Conservation (phyloP, 2,113 vertebrate genomes). For the Syngnathoides biaculeatus region DNA sequence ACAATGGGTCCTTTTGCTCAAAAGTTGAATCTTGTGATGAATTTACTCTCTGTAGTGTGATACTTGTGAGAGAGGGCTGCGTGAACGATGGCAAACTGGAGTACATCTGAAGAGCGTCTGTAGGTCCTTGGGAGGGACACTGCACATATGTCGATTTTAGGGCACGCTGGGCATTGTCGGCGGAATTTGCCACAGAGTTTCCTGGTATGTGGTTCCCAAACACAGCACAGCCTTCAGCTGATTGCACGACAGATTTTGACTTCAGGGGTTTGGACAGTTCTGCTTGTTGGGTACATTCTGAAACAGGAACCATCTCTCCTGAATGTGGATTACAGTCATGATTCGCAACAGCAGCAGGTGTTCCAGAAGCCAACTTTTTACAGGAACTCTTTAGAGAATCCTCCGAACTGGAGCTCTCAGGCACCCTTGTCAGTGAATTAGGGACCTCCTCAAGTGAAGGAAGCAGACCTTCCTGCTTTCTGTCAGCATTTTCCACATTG, state of each 20-base stretch:
- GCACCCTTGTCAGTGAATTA: constrained; percentile 46
- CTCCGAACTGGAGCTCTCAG: constrained; percentile 40
- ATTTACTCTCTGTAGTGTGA: constrained; percentile 64
- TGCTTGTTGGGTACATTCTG: constrained; percentile 32
- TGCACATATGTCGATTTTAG: constrained; percentile 33
- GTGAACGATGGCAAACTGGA: constrained; percentile 49
- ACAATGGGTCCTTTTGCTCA: constrained; percentile 48
- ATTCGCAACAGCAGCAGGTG: constrained; percentile 58
- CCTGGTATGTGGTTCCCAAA: constrained; percentile 49
- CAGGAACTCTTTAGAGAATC: constrained; percentile 38
- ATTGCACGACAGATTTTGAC: constrained; percentile 52
- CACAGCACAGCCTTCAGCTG: constrained; percentile 47
- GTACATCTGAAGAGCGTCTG: constrained; percentile 50
- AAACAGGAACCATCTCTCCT: constrained; percentile 55
- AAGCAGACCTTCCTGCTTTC: constrained; percentile 30
- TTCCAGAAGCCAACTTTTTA: constrained; percentile 43
- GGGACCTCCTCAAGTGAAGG: constrained; percentile 27
- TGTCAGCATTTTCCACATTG: constrained; percentile 17
- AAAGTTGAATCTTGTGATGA: constrained; percentile 46
- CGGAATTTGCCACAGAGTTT: constrained; percentile 22
- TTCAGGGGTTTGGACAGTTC: constrained; percentile 48
- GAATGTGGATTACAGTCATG: constrained; percentile 47
- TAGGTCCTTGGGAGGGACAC: constrained; percentile 39
- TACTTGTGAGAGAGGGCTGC: constrained; percentile 47
- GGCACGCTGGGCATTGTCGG: constrained; percentile 34